Base-by-base conservation (phyloP, 2,797 vertebrate genomes). In the Rhodeus uyekii region DNA sequence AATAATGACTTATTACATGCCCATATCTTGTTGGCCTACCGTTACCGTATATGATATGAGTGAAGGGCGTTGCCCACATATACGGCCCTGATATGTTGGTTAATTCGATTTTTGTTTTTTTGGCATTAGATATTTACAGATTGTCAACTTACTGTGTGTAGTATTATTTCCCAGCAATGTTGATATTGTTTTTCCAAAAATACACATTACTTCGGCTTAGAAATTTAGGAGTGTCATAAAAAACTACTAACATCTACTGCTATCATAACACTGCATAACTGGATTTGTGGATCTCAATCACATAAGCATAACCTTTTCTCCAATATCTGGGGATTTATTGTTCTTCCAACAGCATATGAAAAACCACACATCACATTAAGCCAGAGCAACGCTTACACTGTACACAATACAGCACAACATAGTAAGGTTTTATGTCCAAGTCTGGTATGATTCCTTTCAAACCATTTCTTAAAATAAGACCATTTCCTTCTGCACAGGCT, bases 381-480 rank as follows among this genome's bases (percentile, higher is more conserved):
- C 34, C 50, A 36, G 48, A 55, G 8, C 16, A 42, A 69, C 16
- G 4, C 36, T 80, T 55, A 46, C 36, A 60, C 12, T 68, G n/a
- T 6, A 27, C n/a, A 64, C 42, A 53, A 5, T 16, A 50, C 22
- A 50, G 8, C 27, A 50, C 42, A 65, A 32, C 3, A 60, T 32
- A 46, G 2, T 0, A 42, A 4, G 24, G n/a, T 78, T 67, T 48
- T 22, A 69, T 44, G 50, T 80, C 38, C 53, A 72, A 27, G 27
- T 42, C n/a, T 36, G 32, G 42, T 44, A 55, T 24, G 8, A 86
- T 83, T 88, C 81, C 71, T 83, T 87, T 83, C 89, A 90, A 92
- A 91, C 91, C 91, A 91, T 83, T 89, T 77, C 38, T 64, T 50
- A 34, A 67, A 75, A 85, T 79, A 88, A 82, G 88, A 76, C 75